Conservation (phyloP, 2,797 vertebrate genomes). For the Sebastes hopkinsi region DNA sequence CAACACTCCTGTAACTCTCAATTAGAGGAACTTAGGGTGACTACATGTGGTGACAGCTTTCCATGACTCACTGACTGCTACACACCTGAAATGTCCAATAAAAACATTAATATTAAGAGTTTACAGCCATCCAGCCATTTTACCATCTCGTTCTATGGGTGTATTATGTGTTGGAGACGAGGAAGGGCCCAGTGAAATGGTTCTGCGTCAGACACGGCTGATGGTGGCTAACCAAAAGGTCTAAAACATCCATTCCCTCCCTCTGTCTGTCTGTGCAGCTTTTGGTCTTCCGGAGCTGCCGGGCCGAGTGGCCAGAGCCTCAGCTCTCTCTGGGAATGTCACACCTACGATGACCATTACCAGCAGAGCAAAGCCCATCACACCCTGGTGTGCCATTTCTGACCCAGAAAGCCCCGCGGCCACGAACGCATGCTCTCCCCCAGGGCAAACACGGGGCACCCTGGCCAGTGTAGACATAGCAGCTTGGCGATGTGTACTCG, state of each 20-base stretch:
- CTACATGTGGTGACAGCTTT: slow-evolving; percentile 48
- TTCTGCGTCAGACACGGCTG: slow-evolving; percentile 53
- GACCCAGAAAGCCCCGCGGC: slow-evolving; percentile 54
- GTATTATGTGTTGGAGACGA: slow-evolving; percentile 34
- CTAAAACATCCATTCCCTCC: slow-evolving; percentile 35
- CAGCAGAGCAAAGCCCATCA: slow-evolving; percentile 61
- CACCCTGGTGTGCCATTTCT: slow-evolving; percentile 76
- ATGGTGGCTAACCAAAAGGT: slow-evolving; percentile 51
- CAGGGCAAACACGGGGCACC: slow-evolving; percentile 74
- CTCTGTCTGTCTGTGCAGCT: slow-evolving; percentile 38
- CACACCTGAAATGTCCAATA: slow-evolving; percentile 60
- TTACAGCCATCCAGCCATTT: slow-evolving; percentile 3
- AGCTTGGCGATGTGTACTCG: slow-evolving; percentile 80
- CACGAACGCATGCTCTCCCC: slow-evolving; percentile 67
- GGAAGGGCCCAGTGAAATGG: slow-evolving; percentile 8
- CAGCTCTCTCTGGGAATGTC: slow-evolving; percentile 67
- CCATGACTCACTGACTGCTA: slow-evolving; percentile 56
- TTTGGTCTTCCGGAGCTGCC: slow-evolving; percentile 35
- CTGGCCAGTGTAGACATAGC: slow-evolving; percentile 75
- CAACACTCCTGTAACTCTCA: slow-evolving; percentile 52
- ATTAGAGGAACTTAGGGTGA: slow-evolving; percentile 54
- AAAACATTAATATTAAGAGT: slow-evolving; percentile 38
- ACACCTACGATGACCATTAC: slow-evolving; percentile 61
- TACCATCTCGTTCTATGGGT: slow-evolving; percentile 20
- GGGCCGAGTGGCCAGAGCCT: slow-evolving; percentile 32